Conservation (phyloP, 2,797 vertebrate genomes). For the Huso huso region DNA sequence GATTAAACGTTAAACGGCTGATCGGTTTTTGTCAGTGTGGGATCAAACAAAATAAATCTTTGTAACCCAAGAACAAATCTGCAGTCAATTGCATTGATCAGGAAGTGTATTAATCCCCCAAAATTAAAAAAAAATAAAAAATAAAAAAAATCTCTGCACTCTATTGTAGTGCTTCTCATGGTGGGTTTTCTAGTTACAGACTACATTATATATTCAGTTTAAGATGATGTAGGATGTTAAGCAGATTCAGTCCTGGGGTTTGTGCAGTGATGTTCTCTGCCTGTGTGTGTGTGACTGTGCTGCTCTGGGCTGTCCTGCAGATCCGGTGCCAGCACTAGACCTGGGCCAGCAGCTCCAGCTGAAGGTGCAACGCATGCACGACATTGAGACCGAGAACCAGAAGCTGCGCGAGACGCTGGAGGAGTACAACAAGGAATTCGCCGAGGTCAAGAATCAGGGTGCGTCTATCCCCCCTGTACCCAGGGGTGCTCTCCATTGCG, state of each 20-base stretch:
- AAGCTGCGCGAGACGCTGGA: slow-evolving; percentile 96
- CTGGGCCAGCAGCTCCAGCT: slow-evolving; percentile 93
- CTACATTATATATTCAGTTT: background rate
- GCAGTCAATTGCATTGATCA: too few relatives aligned
- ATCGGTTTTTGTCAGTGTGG: too few relatives aligned
- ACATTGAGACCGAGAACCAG: slow-evolving; percentile 97
- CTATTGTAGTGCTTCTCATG: too few relatives aligned
- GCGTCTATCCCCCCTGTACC: slow-evolving; percentile 23
- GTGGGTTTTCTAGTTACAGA: background rate
- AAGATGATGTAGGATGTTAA: background rate
- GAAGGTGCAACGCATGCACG: slow-evolving; percentile 95
- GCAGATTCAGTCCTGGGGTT: background rate
- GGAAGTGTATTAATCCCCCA: too few relatives aligned
- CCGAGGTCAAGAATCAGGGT: slow-evolving; percentile 98
- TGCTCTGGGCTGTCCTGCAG: slow-evolving; percentile 41
- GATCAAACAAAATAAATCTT: too few relatives aligned
- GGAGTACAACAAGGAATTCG: slow-evolving; percentile 97
- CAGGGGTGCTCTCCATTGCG: background rate
- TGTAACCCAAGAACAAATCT: too few relatives aligned
- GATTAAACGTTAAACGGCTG: too few relatives aligned
- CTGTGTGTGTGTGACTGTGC: background rate
- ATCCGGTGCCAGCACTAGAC: slow-evolving; percentile 89
- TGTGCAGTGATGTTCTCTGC: background rate
- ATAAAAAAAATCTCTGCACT: too few relatives aligned
- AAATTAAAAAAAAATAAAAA: too few relatives aligned